These are phyloP conservation scores for Triops longicaudatus DNA, from an alignment of 1,140 invertebrate genomes.

Conservation along the genomic window DNA sequence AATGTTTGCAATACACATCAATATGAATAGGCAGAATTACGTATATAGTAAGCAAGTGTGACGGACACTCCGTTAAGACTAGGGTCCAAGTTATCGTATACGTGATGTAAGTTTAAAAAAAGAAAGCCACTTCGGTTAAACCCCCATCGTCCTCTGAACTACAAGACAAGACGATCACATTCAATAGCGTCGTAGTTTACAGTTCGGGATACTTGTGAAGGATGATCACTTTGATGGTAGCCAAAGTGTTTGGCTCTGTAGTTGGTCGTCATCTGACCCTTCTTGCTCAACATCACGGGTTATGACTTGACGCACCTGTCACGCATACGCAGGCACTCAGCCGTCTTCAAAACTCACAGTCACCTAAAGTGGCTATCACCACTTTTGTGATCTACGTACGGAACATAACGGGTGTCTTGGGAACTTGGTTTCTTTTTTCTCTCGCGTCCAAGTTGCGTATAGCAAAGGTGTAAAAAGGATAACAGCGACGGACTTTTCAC, in stretches of 20 bases:
- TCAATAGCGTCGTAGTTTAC: not conserved
- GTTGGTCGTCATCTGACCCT: constrained; percentile 14
- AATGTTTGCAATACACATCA: not conserved
- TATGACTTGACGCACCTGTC: constrained; percentile 3
- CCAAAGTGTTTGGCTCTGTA: not conserved
- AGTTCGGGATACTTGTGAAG: not conserved
- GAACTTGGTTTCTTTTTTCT: not conserved
- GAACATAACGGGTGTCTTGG: not conserved
- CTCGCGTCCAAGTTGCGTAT: not conserved
- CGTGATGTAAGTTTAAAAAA: not conserved
- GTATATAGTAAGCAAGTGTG: not conserved
- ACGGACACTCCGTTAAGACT: not conserved
- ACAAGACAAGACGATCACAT: not conserved
- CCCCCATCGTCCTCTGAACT: not conserved
- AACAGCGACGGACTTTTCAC: not conserved
- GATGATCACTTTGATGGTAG: not conserved
- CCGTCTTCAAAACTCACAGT: not conserved
- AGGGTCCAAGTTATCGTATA: not conserved
- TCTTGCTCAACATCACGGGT: not conserved
- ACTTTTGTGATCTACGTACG: not conserved
- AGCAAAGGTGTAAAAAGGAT: not conserved
- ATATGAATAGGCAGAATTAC: constrained; percentile 12
- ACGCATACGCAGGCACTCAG: constrained; percentile 1
- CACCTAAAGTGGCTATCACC: not conserved
- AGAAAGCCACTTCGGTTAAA: not conserved